Base-by-base conservation (phyloP, 2,113 vertebrate species). In the Micromys minutus region DNA sequence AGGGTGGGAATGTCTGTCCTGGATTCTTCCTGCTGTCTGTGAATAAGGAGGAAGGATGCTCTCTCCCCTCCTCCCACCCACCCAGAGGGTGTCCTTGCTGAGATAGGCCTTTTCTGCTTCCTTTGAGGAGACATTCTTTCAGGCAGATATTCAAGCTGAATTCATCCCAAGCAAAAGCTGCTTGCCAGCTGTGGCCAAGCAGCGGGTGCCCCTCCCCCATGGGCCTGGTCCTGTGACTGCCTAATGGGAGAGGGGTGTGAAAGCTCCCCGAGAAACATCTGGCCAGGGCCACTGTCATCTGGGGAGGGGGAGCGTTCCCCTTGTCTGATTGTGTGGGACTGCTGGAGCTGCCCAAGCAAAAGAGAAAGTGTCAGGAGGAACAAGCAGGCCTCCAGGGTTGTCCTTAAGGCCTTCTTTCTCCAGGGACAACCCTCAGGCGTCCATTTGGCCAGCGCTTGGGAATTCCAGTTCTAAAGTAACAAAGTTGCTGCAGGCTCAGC, bases 91-190 rank as follows among this genome's bases (percentile, higher is more conserved):
- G 71, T 92, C 93, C 90, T 24, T 69, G 91, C 80, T 72, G n/a
- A 50, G 11, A 7, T 12, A 81, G 86, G 55, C 55, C 12, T 90
- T 97, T 45, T 63, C 88, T n/a, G 69, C 42, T 89, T 89, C 90
- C 86, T 97, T 63, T 75, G 85, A 93, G 96, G 92, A 81, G 69
- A n/a, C 94, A 95, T 96, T 97, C 92, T 92, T n/a, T 55, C 29
- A 71, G 76, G 90, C 92, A 71, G 93, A 96, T 97, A 96, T 96
- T 84, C 55, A 67, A 65, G 85, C 90, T 93, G 85, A 96, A 97
- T 90, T 96, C 96, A 96, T 91, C 93, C 90, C 87, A 95, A 97
- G 94, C 88, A 96, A 97, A 97, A 96, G 96, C 97, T 97, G 95
- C 76, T 87, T 61, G 80, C 96, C 96, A 97, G 96, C 96, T 97